These are phyloP conservation scores for Anoplolepis gracilipes DNA, from an alignment of 1,140 invertebrate species.

Conservation along the genomic window DNA sequence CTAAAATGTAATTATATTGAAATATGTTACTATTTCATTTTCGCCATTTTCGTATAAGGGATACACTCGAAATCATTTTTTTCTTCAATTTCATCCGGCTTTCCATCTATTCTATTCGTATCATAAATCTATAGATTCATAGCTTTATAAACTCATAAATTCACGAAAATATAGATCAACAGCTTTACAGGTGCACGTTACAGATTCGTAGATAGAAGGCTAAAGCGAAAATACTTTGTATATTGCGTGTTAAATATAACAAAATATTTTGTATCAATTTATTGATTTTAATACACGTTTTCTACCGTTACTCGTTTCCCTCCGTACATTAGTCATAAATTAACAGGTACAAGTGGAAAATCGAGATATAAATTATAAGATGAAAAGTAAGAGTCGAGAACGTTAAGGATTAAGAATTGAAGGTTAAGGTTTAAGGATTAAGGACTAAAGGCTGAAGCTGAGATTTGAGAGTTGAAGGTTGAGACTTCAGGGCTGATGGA, in stretches of 20 bases:
- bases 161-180: slow-evolving; percentile 54
- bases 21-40: slow-evolving; percentile 10
- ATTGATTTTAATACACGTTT: slow-evolving; percentile 17
- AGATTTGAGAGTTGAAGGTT: slow-evolving; percentile 31
- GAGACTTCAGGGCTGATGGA: slow-evolving; percentile 12
- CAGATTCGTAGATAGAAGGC: slow-evolving; percentile 10
- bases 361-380: not conserved
- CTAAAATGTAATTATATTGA: not conserved
- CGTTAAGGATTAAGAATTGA: slow-evolving; percentile 26
- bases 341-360: not conserved
- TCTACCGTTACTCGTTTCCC: not conserved
- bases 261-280: slow-evolving; percentile 28
- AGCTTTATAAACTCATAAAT: slow-evolving; percentile 63
- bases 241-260: slow-evolving; percentile 26
- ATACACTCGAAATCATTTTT: slow-evolving; percentile 32
- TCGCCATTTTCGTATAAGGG: not conserved
- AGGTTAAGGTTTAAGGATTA: slow-evolving; percentile 21
- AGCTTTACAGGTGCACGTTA: slow-evolving; percentile 40
- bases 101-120: slow-evolving; percentile 30
- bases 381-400: not conserved
- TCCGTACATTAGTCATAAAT: not conserved
- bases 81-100: slow-evolving; percentile 24
- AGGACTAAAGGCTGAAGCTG: not conserved
- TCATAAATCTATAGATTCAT: slow-evolving; percentile 59
- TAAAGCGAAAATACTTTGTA: slow-evolving; percentile 37